Percentiles rank a stretch among this genome's conserved stretches.
These are phyloP conservation scores for Mastigias papua DNA, from an alignment of 30 jellyfish, hydroid and myxozoan genomes.

Conservation along the genomic window DNA sequence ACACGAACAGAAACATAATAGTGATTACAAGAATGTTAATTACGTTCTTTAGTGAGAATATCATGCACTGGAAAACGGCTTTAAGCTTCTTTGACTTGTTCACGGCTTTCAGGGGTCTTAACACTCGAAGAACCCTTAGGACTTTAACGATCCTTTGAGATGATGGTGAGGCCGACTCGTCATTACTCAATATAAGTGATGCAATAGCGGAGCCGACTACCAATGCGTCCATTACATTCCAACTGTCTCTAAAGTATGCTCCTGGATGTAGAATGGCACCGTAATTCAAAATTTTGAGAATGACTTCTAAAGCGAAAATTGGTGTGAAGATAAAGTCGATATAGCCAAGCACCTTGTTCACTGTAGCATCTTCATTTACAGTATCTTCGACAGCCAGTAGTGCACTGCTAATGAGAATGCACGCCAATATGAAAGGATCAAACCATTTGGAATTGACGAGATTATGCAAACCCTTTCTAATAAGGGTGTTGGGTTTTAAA, in stretches of 20 bases:
- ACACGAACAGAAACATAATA: slow-evolving; percentile 70
- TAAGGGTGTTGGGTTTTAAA: slow-evolving; percentile 48
- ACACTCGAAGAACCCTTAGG: slow-evolving; percentile 64
- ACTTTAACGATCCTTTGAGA: slow-evolving; percentile 79
- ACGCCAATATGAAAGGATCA: slow-evolving; percentile 73
- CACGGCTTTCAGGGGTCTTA: slow-evolving; percentile 73
- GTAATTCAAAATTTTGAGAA: slow-evolving; percentile 72
- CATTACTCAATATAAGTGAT: slow-evolving; percentile 76
- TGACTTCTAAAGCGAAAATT: slow-evolving; percentile 82
- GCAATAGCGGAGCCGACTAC: slow-evolving; percentile 86
- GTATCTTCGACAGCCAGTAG: slow-evolving; percentile 86
- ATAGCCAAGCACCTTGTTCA: slow-evolving; percentile 69
- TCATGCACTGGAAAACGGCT: slow-evolving; percentile 88
- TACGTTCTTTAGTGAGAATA: slow-evolving; percentile 80
- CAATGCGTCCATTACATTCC: slow-evolving; percentile 88
- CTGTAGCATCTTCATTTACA: slow-evolving; percentile 76
- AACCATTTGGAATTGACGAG: slow-evolving; percentile 79
- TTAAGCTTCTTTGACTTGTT: slow-evolving; percentile 71
- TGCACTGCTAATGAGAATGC: slow-evolving; percentile 86
- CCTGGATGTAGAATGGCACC: slow-evolving; percentile 86
- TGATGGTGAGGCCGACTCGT: slow-evolving; percentile 52
- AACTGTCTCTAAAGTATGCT: slow-evolving; percentile 86
- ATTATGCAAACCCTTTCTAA: slow-evolving; percentile 75
- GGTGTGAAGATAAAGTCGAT: slow-evolving; percentile 78
- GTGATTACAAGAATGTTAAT: slow-evolving; percentile 73